Evolutionary conservation across 2,888 invertebrate species (phyloP).

Genomic region (Oligia fasciuncula): DNA sequence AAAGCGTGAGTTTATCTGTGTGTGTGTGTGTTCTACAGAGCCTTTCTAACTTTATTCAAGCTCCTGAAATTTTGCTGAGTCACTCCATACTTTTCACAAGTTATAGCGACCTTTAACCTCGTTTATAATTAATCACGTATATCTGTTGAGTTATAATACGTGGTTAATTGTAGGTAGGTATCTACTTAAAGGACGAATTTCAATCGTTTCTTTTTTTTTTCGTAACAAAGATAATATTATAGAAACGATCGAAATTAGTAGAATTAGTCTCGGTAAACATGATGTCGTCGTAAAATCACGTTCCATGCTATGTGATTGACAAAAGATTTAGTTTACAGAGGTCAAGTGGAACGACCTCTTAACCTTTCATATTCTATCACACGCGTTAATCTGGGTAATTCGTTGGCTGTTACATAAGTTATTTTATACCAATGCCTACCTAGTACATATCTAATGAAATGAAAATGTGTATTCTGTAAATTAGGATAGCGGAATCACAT

Average conservation of each 20-base stretch:
- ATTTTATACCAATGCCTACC: too few species aligned
- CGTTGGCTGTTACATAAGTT: neutral
- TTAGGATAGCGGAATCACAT: neutral
- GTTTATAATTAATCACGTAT: conserved; percentile 11
- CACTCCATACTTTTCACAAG: conserved; percentile 9
- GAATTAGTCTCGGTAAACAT: conserved; percentile 24
- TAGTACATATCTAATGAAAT: too few species aligned
- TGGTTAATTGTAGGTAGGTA: too few species aligned
- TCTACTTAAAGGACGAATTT: too few species aligned
- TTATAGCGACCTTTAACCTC: conserved; percentile 47
- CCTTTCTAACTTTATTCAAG: neutral
- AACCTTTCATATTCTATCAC: conserved; percentile 28
- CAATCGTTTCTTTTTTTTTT: too few species aligned
- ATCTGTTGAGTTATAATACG: neutral
- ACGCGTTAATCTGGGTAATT: neutral
- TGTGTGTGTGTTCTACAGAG: neutral
- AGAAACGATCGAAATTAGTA: conserved; percentile 15
- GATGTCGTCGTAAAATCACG: conserved; percentile 49
- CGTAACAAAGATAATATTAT: conserved; percentile 7
- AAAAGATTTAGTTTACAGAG: conserved; percentile 28
- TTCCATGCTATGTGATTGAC: conserved; percentile 46
- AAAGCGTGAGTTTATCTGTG: neutral
- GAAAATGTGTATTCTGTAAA: neutral
- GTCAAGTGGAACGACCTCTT: conserved; percentile 38
- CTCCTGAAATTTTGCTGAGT: neutral